Conservation (phyloP, 2,797 vertebrate genomes). For the Poecilia velifera region DNA sequence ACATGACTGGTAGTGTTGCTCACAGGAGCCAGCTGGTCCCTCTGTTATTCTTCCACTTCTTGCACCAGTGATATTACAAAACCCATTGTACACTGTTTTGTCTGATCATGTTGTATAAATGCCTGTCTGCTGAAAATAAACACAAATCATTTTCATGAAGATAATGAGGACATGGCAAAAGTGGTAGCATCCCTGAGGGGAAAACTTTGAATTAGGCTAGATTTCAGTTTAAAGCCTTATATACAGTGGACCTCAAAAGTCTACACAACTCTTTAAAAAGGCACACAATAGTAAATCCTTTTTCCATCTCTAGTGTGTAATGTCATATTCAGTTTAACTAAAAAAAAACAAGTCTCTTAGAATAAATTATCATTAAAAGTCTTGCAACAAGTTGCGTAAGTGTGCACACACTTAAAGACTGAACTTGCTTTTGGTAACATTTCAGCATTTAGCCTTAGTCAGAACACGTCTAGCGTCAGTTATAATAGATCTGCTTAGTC, state of each 20-base stretch:
- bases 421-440: background rate
- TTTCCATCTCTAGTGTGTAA: background rate
- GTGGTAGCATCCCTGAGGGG: background rate
- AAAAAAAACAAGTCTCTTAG: background rate
- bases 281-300: background rate
- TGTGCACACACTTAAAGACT: background rate
- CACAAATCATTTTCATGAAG: background rate
- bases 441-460: background rate
- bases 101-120: background rate
- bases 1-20: background rate
- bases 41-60: background rate
- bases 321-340: background rate
- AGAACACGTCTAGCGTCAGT: background rate
- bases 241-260: background rate
- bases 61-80: conserved; percentile 1
- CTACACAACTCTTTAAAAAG: background rate
- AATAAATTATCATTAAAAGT: background rate
- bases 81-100: background rate
- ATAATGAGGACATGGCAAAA: background rate
- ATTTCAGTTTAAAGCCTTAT: background rate
- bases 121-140: background rate
- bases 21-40: background rate
- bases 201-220: background rate
- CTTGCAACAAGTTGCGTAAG: background rate
- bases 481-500: background rate